Evolutionary conservation across 2,113 vertebrate genomes (phyloP).

Genomic region (Myotis yumanensis): DNA sequence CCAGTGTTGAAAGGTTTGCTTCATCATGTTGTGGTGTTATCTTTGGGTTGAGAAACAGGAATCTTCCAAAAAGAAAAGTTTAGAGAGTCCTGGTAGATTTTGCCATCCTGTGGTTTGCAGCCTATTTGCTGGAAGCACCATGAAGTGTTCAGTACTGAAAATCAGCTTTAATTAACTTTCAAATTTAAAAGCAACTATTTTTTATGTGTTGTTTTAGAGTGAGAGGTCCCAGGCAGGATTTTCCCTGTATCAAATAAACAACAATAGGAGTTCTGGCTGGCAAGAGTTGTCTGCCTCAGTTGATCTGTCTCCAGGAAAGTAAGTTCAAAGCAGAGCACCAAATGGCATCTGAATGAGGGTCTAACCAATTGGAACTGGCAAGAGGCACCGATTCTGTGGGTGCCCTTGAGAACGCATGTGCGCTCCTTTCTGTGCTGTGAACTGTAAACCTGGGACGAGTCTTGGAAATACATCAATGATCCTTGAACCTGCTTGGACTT

Average conservation of each 20-base stretch:
- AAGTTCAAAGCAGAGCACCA: constrained; percentile 16
- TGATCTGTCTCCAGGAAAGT: constrained; percentile 50
- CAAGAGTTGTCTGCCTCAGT: neutral
- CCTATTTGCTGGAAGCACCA: constrained; percentile 5
- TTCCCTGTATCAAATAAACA: constrained; percentile 24
- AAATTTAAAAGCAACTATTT: constrained; percentile 36
- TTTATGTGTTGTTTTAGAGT: neutral
- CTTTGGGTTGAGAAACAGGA: constrained; percentile 57
- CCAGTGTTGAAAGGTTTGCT: neutral
- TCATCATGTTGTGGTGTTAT: constrained; percentile 61
- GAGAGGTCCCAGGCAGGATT: neutral
- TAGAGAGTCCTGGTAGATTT: neutral
- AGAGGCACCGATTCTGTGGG: neutral
- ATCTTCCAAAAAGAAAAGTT: constrained; percentile 48
- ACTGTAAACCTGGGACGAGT: neutral
- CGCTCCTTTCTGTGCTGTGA: neutral
- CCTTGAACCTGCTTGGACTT: neutral
- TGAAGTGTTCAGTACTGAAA: neutral
- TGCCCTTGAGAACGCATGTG: neutral
- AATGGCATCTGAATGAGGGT: neutral
- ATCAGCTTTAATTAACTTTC: constrained; percentile 50
- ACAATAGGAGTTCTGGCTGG: neutral
- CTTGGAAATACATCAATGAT: neutral
- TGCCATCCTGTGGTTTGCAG: neutral
- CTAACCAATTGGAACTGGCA: neutral